phyloP scores from a whole-genome alignment of 1,140 invertebrate genomes.

The Drosophila lini region DNA sequence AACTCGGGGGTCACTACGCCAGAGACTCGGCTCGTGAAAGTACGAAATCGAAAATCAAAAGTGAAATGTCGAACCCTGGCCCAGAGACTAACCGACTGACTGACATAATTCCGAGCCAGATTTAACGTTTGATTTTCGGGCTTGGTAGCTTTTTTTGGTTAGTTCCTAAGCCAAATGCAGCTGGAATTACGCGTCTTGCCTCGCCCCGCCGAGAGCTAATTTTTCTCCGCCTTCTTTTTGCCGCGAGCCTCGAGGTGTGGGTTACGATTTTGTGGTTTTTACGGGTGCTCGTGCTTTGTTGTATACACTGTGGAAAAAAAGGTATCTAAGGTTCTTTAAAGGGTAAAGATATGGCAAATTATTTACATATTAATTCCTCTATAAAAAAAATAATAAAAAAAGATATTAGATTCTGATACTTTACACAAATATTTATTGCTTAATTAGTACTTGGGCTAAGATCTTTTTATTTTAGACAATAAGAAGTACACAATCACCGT shows the following conservation, averaged over 20 bases:
- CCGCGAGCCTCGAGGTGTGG: constrained; percentile 56
- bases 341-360: background rate
- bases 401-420: too few species aligned
- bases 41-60: constrained; percentile 73
- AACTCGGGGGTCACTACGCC: constrained; percentile 58
- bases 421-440: too few species aligned
- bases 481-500: too few species aligned
- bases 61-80: constrained; percentile 56
- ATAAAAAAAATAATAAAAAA: too few species aligned
- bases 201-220: constrained; percentile 26
- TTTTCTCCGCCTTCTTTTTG: constrained; percentile 35
- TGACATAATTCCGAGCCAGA: constrained; percentile 33
- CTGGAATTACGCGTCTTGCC: constrained; percentile 51
- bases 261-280: constrained; percentile 63
- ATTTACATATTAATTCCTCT: too few species aligned
- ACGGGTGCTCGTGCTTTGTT: constrained; percentile 3
- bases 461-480: too few species aligned
- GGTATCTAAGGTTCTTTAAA: background rate
- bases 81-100: constrained; percentile 51
- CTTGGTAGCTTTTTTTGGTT: background rate
- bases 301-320: constrained; percentile 6
- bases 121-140: constrained; percentile 9
- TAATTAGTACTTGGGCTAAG: too few species aligned
- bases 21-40: constrained; percentile 63
- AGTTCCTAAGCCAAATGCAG: constrained; percentile 40